A percentile compares a stretch with the other conserved stretches of the same genome.
Conservation (phyloP, 2,797 vertebrate genomes). For the Enteromius viviparus region DNA sequence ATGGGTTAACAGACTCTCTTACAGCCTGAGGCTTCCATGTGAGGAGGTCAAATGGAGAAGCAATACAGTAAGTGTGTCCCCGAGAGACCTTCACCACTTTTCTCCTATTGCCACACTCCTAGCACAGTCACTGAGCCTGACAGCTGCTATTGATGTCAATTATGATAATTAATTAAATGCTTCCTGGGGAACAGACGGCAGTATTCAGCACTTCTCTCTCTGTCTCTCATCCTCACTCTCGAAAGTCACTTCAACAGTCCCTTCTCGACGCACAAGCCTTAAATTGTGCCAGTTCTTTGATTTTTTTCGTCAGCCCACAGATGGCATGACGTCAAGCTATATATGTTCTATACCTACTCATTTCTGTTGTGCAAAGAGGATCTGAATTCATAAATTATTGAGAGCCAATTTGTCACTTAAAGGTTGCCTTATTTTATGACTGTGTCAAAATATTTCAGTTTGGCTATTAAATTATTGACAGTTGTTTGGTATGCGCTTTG, state of each 20-base stretch:
- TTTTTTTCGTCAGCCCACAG: conserved; percentile 1
- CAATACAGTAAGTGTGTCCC: conserved; percentile 45
- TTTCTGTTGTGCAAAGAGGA: conserved; percentile 73
- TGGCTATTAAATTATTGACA: conserved; percentile 72
- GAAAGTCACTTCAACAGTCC: not conserved
- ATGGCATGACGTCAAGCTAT: conserved; percentile 34
- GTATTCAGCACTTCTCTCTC: conserved; percentile 26
- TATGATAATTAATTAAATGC: conserved; percentile 55
- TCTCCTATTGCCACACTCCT: conserved; percentile 32
- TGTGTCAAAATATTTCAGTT: conserved; percentile 72
- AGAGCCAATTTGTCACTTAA: conserved; percentile 66
- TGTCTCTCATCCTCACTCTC: conserved; percentile 26
- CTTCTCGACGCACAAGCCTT: not conserved
- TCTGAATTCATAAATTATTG: conserved; percentile 73
- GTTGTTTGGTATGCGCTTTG: conserved; percentile 60
- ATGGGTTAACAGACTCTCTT: conserved; percentile 16
- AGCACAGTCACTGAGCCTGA: conserved; percentile 46
- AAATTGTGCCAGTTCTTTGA: not conserved
- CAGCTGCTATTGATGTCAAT: conserved; percentile 51
- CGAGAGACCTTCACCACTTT: conserved; percentile 1
- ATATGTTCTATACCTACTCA: conserved; percentile 45
- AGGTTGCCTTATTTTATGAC: conserved; percentile 61
- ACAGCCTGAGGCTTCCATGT: conserved; percentile 6
- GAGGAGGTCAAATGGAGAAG: conserved; percentile 66
- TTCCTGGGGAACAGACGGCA: conserved; percentile 34